phyloP scores from a whole-genome alignment of 2,797 vertebrate genomes.

The Urophycis tenuis region DNA sequence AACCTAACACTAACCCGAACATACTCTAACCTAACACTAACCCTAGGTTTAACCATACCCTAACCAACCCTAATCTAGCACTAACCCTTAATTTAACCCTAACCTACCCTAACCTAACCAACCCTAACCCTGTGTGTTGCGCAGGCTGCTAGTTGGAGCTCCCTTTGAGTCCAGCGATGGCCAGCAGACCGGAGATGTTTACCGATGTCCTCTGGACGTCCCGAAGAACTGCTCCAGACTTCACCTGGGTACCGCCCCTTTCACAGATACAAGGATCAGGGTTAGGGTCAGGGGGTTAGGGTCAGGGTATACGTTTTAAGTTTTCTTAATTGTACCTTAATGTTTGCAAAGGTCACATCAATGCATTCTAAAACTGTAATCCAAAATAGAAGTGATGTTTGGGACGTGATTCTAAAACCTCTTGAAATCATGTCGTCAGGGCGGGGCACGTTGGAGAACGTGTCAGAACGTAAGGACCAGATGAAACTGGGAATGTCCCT shows the following conservation, averaged over 20 bases:
- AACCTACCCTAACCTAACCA: too few relatives aligned
- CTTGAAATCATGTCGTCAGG: conserved; percentile 34
- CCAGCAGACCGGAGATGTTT: conserved; percentile 84
- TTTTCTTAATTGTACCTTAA: neutral
- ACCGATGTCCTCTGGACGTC: conserved; percentile 72
- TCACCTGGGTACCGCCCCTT: conserved; percentile 46
- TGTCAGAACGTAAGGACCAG: conserved; percentile 84
- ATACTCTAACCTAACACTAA: too few relatives aligned
- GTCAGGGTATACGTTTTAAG: neutral
- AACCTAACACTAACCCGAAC: too few relatives aligned
- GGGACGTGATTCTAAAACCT: neutral
- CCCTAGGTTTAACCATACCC: too few relatives aligned
- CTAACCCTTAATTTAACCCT: too few relatives aligned
- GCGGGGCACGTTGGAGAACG: conserved; percentile 81
- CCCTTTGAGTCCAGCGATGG: conserved; percentile 77
- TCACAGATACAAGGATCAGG: neutral
- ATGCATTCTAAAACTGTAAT: neutral
- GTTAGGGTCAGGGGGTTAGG: neutral
- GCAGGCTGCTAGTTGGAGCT: conserved; percentile 84
- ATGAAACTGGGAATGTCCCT: conserved; percentile 92
- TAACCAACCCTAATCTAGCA: too few relatives aligned
- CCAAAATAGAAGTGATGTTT: neutral
- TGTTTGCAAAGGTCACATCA: neutral
- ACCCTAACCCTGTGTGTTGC: neutral
- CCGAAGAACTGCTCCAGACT: conserved; percentile 71